A percentile compares a stretch with the other conserved stretches of the same genome.
Evolutionary conservation across 2,113 vertebrate species (phyloP).

Genomic region (Xiphophorus couchianus): DNA sequence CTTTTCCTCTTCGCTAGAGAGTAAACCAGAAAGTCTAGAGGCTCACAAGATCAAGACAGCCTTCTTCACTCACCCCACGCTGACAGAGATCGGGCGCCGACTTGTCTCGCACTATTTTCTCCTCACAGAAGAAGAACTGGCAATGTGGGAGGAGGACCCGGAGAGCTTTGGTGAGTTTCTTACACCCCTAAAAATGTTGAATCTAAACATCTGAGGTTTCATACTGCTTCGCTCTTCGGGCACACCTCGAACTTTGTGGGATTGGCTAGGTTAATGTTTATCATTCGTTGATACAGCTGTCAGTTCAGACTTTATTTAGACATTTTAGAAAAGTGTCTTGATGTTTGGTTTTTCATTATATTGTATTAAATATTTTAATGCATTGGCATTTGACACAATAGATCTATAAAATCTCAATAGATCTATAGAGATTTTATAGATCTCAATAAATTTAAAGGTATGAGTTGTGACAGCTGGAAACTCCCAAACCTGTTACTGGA

Average conservation of each 20-base stretch:
- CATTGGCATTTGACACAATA: neutral
- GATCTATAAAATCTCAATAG: neutral
- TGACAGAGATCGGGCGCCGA: conserved; percentile 92
- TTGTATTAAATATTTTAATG: neutral
- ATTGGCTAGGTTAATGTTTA: neutral
- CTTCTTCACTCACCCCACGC: conserved; percentile 94
- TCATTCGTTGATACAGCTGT: neutral
- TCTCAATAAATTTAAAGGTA: neutral
- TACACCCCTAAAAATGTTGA: conserved; percentile 7
- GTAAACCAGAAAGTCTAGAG: conserved; percentile 93
- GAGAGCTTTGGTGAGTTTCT: conserved; percentile 91
- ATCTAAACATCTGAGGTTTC: conserved; percentile 16
- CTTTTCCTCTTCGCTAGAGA: conserved; percentile 78
- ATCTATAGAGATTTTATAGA: neutral
- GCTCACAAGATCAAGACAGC: conserved; percentile 94
- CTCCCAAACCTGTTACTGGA: neutral
- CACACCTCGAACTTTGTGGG: neutral
- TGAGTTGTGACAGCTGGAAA: neutral
- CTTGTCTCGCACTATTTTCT: conserved; percentile 96
- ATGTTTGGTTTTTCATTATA: neutral
- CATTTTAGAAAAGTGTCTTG: neutral
- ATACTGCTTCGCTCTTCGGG: conserved; percentile 2
- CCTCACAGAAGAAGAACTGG: conserved; percentile 91
- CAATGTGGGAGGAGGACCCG: conserved; percentile 99
- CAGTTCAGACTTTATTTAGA: neutral